Evolutionary conservation across 2,888 invertebrate genomes (phyloP), one percentile per base, ranked within the genome.

Genomic region (Lissonota sp.): DNA sequence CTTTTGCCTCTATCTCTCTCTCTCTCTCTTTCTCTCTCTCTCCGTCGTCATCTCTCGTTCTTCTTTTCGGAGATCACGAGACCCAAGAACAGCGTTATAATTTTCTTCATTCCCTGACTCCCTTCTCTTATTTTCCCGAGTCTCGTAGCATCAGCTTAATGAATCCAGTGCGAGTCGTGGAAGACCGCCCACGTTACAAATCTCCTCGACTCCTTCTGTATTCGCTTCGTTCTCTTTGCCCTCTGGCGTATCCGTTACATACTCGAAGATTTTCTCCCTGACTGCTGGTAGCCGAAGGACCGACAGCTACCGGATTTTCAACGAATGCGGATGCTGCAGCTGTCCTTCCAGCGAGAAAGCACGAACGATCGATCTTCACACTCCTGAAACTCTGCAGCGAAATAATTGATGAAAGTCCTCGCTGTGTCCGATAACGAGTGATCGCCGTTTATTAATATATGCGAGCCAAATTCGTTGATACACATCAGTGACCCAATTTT

Each of bases 121-220:
- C 64, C 70, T 84, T 84, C 80, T 67, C 82, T 82, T 84, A 80
- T 83, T 83, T 85, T 85, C 79, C 66, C 79, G 73, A 79, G 75
- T 81, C 73, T 71, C 81, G 53, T 75, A 67, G 84, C 81, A 42
- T 79, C 87, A 85, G 85, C 88, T 87, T 89, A 87, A 87, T 88
- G 88, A 88, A 88, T 89, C 87, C 77, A 76, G 80, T 84, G 75
- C 46, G 82, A 84, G 69, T 82, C 84, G 84, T 77, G 85, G 84
- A 83, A 82, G 89, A 88, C 88, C 88, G 87, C 88, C 86, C 85
- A 89, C 89, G 88, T 90, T 84, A 89, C 84, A 81, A 78, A 83
- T 55, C 79, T 72, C 75, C n/a, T 78, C 42, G 51, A 37, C 63
- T 67, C 55, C 49, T 83, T 74, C 66, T 26, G 57, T 64, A 10